These are phyloP conservation scores for Tipula unca DNA, from an alignment of 2,888 invertebrate genomes.

Conservation along the genomic window DNA sequence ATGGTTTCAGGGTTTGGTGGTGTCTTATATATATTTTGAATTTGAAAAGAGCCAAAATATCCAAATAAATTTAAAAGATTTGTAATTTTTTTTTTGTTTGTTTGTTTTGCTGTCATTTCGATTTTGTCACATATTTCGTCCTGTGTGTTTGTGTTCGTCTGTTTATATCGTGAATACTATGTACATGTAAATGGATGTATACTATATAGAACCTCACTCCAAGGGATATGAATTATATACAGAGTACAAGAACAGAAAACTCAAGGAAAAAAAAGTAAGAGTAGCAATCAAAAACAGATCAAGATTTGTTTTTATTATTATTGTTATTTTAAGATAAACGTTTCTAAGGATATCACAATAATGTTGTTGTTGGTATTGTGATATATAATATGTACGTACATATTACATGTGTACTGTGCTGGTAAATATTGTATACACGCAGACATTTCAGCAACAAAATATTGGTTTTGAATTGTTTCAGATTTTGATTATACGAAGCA, in stretches of 20 bases:
- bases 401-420: background rate
- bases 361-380: background rate
- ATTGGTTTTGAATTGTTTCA: background rate
- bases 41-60: background rate
- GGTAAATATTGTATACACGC: background rate
- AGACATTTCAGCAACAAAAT: background rate
- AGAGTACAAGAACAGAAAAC: background rate
- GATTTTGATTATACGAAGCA: background rate
- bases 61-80: background rate
- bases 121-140: background rate
- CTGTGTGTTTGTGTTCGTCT: background rate
- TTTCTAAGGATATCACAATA: background rate
- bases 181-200: background rate
- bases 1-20: background rate
- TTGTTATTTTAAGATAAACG: background rate
- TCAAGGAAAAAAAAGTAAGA: background rate
- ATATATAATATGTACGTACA: background rate
- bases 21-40: background rate
- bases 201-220: background rate
- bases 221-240: background rate
- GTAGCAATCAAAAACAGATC: constrained; percentile 9
- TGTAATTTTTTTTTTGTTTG: background rate
- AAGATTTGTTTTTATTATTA: background rate
- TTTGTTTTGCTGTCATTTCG: background rate
- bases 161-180: background rate